phyloP scores from a whole-genome alignment of 37 sponge, comb jelly and placozoan species.

The Beroe forskalii region DNA sequence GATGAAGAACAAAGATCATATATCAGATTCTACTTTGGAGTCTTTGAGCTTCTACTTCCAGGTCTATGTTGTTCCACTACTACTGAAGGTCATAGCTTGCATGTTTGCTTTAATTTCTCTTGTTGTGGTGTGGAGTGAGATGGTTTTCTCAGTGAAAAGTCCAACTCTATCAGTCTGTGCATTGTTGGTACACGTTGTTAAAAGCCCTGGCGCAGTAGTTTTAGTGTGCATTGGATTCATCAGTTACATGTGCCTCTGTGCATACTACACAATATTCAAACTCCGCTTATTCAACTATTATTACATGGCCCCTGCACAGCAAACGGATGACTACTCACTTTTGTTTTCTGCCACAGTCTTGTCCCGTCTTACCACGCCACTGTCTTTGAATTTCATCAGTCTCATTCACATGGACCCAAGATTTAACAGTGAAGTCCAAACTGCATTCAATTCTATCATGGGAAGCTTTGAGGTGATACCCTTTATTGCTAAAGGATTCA shows the following conservation, averaged over 20 bases:
- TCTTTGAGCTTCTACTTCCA: constrained; percentile 79
- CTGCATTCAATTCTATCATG: constrained; percentile 49
- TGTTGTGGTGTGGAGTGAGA: constrained; percentile 60
- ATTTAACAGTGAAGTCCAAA: constrained; percentile 37
- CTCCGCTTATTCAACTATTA: constrained; percentile 94
- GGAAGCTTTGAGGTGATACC: constrained; percentile 61
- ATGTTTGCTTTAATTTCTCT: constrained; percentile 73
- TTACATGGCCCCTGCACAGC: constrained; percentile 85
- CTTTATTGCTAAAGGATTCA: constrained; percentile 70
- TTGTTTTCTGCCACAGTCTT: constrained; percentile 84
- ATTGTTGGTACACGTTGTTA: constrained; percentile 44
- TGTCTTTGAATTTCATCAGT: constrained; percentile 88
- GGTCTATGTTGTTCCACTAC: constrained; percentile 72
- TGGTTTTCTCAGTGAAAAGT: constrained; percentile 56
- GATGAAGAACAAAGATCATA: constrained; percentile 41
- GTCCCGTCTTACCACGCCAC: constrained; percentile 88
- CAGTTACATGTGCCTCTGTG: constrained; percentile 90
- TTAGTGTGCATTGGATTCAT: constrained; percentile 75
- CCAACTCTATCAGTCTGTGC: constrained; percentile 67
- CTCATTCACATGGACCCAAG: constrained; percentile 73
- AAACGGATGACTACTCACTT: constrained; percentile 90
- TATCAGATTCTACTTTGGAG: background rate
- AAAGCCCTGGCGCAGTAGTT: constrained; percentile 15
- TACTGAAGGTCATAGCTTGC: constrained; percentile 67
- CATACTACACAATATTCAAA: constrained; percentile 93